A percentile compares a stretch with the other conserved stretches of the same genome.
Conservation (phyloP, 2,888 invertebrate species). For the Drosophila tripunctata region DNA sequence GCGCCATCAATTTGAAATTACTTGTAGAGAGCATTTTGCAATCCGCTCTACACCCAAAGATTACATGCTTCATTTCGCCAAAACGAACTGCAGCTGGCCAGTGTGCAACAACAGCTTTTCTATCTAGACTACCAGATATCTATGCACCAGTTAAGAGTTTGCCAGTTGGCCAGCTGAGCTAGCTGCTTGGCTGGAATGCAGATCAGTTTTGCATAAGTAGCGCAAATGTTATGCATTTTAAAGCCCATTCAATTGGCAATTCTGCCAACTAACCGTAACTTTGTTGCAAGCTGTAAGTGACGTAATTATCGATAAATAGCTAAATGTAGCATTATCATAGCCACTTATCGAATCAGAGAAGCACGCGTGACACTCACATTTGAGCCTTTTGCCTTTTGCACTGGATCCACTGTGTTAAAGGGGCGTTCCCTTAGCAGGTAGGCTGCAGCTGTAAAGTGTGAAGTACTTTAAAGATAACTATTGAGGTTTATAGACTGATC, state of each 20-base stretch:
- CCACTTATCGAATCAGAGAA: slow-evolving; percentile 42
- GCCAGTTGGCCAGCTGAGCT: slow-evolving; percentile 29
- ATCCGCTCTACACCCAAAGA: slow-evolving; percentile 49
- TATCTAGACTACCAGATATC: not conserved
- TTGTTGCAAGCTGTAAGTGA: slow-evolving; percentile 49
- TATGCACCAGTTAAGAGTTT: no score
- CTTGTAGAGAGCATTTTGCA: slow-evolving; percentile 59
- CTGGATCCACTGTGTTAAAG: not conserved
- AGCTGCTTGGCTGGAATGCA: slow-evolving; percentile 43
- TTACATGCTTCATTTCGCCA: slow-evolving; percentile 75
- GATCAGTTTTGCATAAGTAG: slow-evolving; percentile 62
- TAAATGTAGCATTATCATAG: slow-evolving; percentile 23
- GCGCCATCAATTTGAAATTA: slow-evolving; percentile 80
- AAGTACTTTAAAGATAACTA: no score
- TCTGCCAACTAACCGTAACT: slow-evolving; percentile 19
- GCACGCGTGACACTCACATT: slow-evolving; percentile 27
- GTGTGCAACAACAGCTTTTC: not conserved
- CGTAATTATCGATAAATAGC: slow-evolving; percentile 65
- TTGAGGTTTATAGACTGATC: not conserved
- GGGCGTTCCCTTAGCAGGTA: not conserved
- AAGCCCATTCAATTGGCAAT: slow-evolving; percentile 40
- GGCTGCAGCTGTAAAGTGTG: not conserved
- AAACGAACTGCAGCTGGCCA: slow-evolving; percentile 36
- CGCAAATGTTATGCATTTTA: slow-evolving; percentile 71
- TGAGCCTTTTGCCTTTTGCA: not conserved